These are phyloP conservation scores for Holacanthus passer DNA, from an alignment of 2,113 vertebrate species.

Conservation along the genomic window DNA sequence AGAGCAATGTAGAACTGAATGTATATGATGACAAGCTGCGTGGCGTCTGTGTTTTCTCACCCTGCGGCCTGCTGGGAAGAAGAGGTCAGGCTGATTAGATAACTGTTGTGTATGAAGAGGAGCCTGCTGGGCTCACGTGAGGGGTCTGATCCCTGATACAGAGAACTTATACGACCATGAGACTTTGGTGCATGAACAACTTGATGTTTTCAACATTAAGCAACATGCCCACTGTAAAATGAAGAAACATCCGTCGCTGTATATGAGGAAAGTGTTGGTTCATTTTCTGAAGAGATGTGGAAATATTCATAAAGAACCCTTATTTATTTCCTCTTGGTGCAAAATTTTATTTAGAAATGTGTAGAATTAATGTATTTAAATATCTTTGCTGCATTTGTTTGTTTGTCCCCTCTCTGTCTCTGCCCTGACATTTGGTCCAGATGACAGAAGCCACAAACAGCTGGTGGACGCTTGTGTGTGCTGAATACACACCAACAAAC, in stretches of 20 bases:
- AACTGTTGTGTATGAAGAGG: slow-evolving; percentile 60
- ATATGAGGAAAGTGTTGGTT: neutral
- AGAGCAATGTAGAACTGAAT: slow-evolving; percentile 20
- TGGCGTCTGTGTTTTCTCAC: slow-evolving; percentile 75
- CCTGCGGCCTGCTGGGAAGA: slow-evolving; percentile 48
- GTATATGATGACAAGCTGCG: slow-evolving; percentile 41
- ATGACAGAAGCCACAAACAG: neutral
- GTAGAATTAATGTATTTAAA: neutral
- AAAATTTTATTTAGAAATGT: neutral
- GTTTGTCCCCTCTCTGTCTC: neutral
- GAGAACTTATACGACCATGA: slow-evolving; percentile 5
- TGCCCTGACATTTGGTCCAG: slow-evolving; percentile 14
- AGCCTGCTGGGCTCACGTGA: slow-evolving; percentile 62
- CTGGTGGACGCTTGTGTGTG: neutral
- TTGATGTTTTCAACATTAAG: neutral
- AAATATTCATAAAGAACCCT: neutral
- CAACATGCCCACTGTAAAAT: neutral
- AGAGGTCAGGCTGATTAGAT: slow-evolving; percentile 81
- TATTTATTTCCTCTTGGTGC: neutral
- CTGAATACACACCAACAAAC: neutral
- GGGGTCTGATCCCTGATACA: slow-evolving; percentile 35
- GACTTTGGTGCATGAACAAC: neutral
- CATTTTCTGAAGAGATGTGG: neutral
- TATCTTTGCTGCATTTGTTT: neutral
- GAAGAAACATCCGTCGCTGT: neutral